phyloP scores from a whole-genome alignment of 2,888 invertebrate genomes.

The Thera obeliscata region DNA sequence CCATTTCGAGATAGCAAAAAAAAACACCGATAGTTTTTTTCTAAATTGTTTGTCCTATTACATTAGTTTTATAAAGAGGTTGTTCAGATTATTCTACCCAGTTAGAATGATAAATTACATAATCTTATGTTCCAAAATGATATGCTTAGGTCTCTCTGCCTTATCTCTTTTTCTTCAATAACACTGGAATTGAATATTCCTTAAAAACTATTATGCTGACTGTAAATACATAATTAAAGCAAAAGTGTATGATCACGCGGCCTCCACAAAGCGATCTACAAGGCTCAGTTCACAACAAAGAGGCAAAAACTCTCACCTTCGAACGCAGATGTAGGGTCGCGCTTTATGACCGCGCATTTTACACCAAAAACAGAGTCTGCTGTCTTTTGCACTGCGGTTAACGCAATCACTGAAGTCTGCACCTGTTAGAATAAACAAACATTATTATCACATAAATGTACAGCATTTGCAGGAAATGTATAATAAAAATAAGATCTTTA shows the following conservation, averaged over 20 bases:
- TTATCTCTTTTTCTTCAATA: too few species aligned
- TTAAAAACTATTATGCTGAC: constrained; percentile 17
- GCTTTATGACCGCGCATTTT: constrained; percentile 53
- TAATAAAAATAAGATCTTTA: too few species aligned
- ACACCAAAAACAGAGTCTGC: constrained; percentile 27
- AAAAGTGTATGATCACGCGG: constrained; percentile 29
- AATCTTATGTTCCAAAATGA: too few species aligned
- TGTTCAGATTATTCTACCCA: too few species aligned
- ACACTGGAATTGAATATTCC: neutral
- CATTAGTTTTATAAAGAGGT: too few species aligned
- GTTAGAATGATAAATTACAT: too few species aligned
- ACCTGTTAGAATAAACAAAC: constrained; percentile 18
- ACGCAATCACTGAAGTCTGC: neutral
- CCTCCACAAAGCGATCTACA: constrained; percentile 38
- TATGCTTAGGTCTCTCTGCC: too few species aligned
- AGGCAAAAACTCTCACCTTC: constrained; percentile 56
- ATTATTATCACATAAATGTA: neutral
- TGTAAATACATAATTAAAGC: constrained; percentile 31
- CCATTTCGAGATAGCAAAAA: too few species aligned
- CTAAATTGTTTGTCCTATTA: too few species aligned
- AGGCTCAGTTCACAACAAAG: constrained; percentile 39
- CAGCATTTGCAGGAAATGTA: too few species aligned
- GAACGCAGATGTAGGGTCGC: constrained; percentile 44
- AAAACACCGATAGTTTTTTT: too few species aligned
- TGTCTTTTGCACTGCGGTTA: constrained; percentile 3